Conservation (phyloP, 2,113 vertebrate species). For the Aleadryas rufinucha region DNA sequence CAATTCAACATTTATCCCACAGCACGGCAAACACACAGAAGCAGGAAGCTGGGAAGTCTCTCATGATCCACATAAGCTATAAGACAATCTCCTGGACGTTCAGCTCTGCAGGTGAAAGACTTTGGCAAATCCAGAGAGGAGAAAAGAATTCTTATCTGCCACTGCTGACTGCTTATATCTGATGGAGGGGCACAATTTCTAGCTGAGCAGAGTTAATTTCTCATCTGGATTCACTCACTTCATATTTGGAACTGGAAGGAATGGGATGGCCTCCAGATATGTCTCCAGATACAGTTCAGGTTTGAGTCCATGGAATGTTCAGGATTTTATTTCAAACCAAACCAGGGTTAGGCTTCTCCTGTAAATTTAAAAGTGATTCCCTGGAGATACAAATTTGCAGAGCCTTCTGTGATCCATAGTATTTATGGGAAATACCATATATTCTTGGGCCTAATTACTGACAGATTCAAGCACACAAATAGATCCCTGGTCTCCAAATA, state of each 20-base stretch:
- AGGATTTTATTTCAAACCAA: not conserved
- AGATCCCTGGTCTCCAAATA: not conserved
- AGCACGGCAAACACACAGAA: rapidly evolving
- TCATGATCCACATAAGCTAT: not conserved
- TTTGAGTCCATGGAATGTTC: not conserved
- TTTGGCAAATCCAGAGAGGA: not conserved
- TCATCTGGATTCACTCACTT: not conserved
- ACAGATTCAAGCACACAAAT: not conserved
- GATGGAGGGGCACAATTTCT: not conserved
- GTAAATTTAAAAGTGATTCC: not conserved
- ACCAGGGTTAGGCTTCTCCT: not conserved
- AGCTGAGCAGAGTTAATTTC: not conserved
- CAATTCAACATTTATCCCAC: not conserved
- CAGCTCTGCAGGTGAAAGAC: not conserved
- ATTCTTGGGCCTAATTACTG: not conserved
- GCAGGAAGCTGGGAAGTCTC: not conserved
- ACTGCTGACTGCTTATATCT: not conserved
- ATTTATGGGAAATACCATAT: not conserved
- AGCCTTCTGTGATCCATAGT: not conserved
- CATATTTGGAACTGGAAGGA: not conserved
- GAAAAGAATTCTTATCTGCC: not conserved
- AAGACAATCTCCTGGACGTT: not conserved
- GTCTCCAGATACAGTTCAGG: not conserved
- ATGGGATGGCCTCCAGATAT: not conserved
- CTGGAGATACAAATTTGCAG: not conserved